These are phyloP conservation scores for Megastigmus dorsalis DNA, from an alignment of 2,888 invertebrate species.

Conservation along the genomic window DNA sequence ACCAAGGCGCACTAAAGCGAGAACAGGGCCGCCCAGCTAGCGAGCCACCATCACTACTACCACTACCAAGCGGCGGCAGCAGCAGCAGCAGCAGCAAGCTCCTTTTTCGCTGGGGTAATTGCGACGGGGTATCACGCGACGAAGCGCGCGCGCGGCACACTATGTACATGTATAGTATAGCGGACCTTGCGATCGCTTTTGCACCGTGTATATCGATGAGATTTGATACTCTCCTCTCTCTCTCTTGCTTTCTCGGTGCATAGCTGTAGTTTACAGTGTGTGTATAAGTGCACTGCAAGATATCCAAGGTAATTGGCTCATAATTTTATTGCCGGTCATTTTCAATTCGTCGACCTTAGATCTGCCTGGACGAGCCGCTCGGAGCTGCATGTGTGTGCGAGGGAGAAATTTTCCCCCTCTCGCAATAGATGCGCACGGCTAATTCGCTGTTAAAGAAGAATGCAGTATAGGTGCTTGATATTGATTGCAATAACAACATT, in stretches of 20 bases:
- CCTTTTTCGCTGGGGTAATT: neutral
- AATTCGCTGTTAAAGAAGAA: neutral
- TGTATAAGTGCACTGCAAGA: constrained; percentile 13
- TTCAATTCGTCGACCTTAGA: constrained; percentile 41
- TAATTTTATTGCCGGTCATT: constrained; percentile 39
- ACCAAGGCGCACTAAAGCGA: constrained; percentile 63
- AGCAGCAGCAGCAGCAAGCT: neutral
- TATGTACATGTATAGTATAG: neutral
- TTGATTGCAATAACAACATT: too few relatives aligned
- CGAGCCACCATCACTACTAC: too few relatives aligned
- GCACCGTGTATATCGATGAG: constrained; percentile 6
- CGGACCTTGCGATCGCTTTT: too few relatives aligned
- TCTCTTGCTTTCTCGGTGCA: too few relatives aligned
- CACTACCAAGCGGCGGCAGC: too few relatives aligned
- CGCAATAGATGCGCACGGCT: neutral
- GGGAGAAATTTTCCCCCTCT: neutral
- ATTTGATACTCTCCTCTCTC: constrained; percentile 30
- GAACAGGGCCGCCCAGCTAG: constrained; percentile 61
- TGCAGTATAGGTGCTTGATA: too few relatives aligned
- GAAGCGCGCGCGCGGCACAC: neutral
- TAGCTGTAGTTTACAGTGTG: neutral
- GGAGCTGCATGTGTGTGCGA: neutral
- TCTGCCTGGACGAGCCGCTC: constrained; percentile 4
- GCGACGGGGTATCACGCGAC: constrained; percentile 39
- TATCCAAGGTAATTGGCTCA: constrained; percentile 38